These are phyloP conservation scores for Lithophane leautieri DNA, from an alignment of 2,888 invertebrate genomes.

Conservation along the genomic window DNA sequence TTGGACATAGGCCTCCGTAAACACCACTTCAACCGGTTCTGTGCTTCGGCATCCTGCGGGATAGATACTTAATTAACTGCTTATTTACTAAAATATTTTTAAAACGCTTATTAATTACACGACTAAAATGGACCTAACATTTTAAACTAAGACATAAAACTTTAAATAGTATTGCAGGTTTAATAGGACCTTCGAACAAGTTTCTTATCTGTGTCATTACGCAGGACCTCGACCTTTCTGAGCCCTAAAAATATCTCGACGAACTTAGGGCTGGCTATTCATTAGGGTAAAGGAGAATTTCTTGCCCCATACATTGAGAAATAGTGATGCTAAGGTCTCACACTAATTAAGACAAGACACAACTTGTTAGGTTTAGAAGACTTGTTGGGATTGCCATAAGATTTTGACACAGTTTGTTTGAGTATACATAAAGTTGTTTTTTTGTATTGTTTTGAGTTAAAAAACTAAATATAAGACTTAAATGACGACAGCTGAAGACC, in stretches of 20 bases:
- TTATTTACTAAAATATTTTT: no score
- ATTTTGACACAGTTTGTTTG: background rate
- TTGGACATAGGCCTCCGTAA: no score
- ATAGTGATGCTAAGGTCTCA: slow-evolving; percentile 22
- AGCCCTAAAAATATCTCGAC: slow-evolving; percentile 38
- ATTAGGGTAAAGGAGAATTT: slow-evolving; percentile 20
- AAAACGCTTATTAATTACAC: background rate
- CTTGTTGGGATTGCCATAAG: background rate
- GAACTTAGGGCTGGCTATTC: slow-evolving; percentile 20
- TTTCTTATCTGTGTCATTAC: slow-evolving; percentile 31
- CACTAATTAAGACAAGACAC: slow-evolving; percentile 37
- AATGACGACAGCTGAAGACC: no score
- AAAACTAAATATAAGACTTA: background rate
- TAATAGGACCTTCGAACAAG: slow-evolving; percentile 10
- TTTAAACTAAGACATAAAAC: background rate
- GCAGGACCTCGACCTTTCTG: slow-evolving; percentile 12
- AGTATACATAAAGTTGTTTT: background rate
- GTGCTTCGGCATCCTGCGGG: no score
- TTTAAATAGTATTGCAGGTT: slow-evolving; percentile 17
- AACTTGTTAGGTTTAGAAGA: slow-evolving; percentile 12
- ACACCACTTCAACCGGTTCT: no score
- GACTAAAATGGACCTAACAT: background rate
- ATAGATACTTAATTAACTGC: no score
- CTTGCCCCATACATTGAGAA: slow-evolving; percentile 27
- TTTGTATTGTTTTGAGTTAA: background rate